phyloP scores from a whole-genome alignment of 2,113 vertebrate species.

The Mustelus asterias region DNA sequence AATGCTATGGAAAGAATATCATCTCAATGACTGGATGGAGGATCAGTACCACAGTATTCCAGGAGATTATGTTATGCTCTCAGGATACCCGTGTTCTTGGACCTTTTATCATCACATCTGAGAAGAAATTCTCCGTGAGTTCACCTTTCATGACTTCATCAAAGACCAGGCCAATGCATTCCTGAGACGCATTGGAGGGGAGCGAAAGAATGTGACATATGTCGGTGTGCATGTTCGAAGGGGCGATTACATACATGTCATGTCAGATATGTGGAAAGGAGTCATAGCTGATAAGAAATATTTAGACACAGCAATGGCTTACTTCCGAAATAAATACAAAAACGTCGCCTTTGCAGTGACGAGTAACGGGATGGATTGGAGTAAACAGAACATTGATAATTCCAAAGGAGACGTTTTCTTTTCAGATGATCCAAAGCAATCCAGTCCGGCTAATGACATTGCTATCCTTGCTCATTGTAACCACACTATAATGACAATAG shows the following conservation, averaged over 20 bases:
- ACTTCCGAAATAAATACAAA: conserved; percentile 40
- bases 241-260: conserved; percentile 40
- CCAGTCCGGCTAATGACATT: not conserved
- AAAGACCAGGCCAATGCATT: conserved; percentile 37
- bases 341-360: conserved; percentile 41
- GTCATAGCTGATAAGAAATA: conserved; percentile 40
- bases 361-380: conserved; percentile 42
- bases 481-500: conserved; percentile 40
- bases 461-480: conserved; percentile 40
- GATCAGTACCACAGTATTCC: conserved; percentile 38
- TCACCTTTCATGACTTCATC: conserved; percentile 40
- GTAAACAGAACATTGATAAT: conserved; percentile 36
- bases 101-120: conserved; percentile 42
- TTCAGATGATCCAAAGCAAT: not conserved
- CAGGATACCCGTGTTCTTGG: conserved; percentile 42
- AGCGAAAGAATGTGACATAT: conserved; percentile 41
- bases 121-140: conserved; percentile 41
- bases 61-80: conserved; percentile 38
- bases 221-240: conserved; percentile 42
- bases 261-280: conserved; percentile 43
- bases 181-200: conserved; percentile 11
- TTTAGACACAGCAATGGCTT: conserved; percentile 40
- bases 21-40: conserved; percentile 39
- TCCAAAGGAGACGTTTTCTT: conserved; percentile 18
- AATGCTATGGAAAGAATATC: not conserved